These are phyloP conservation scores for Pandion haliaetus DNA, from an alignment of 2,113 vertebrate species.

Conservation along the genomic window DNA sequence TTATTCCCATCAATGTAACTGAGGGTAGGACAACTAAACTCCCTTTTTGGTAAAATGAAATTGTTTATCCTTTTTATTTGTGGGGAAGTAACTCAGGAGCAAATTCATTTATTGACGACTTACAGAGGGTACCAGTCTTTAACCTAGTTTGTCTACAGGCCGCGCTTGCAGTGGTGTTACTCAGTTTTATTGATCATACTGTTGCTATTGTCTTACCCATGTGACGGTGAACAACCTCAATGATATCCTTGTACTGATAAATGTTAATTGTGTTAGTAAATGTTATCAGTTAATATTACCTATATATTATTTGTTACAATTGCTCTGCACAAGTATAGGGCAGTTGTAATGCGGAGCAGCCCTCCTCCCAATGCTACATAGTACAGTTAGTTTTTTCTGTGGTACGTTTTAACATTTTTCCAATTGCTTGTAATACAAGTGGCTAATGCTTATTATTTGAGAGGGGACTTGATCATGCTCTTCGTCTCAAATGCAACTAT, in stretches of 20 bases:
- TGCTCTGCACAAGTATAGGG: neutral
- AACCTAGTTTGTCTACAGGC: neutral
- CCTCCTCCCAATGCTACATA: fast-evolving
- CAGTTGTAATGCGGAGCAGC: neutral
- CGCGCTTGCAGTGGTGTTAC: neutral
- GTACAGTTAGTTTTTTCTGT: neutral
- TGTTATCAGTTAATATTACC: neutral
- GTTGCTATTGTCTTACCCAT: neutral
- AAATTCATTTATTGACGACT: neutral
- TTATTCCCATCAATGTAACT: neutral
- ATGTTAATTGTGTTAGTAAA: neutral
- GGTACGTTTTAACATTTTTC: neutral
- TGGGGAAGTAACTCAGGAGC: neutral
- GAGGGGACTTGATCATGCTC: neutral
- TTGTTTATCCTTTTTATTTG: neutral
- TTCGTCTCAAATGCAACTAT: neutral
- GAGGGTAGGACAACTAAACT: neutral
- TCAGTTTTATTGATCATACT: neutral
- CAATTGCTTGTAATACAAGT: neutral
- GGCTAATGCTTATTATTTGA: neutral
- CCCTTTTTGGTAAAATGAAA: neutral
- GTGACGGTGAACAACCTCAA: neutral
- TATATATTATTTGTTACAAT: neutral
- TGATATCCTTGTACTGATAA: neutral
- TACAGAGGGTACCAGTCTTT: neutral